phyloP scores from a whole-genome alignment of 2,888 invertebrate species.

The Desoria tigrina region DNA sequence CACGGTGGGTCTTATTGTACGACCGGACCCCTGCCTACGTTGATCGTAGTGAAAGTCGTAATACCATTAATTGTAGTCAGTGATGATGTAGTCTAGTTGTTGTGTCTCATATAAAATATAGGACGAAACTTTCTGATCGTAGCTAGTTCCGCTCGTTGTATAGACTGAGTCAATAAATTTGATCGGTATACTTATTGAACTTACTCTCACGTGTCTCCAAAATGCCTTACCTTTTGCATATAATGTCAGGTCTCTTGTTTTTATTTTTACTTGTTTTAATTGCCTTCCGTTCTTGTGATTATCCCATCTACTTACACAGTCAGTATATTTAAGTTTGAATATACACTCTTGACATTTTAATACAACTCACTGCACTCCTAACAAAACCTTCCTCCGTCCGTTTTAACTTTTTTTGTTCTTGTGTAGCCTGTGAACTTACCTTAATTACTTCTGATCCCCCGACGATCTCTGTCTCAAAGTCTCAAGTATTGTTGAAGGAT shows the following conservation, averaged over 20 bases:
- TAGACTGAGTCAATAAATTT: constrained; percentile 46
- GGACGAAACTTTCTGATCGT: constrained; percentile 35
- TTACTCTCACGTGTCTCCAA: constrained; percentile 31
- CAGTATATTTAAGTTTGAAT: too few species aligned
- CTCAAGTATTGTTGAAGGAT: too few species aligned
- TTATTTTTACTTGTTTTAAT: constrained; percentile 2
- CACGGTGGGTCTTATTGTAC: constrained; percentile 4
- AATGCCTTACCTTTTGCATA: constrained; percentile 28
- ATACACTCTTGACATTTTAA: too few species aligned
- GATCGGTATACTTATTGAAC: constrained; percentile 36
- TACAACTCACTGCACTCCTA: too few species aligned
- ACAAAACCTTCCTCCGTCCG: too few species aligned
- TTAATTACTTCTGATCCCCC: too few species aligned
- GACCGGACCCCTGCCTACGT: constrained; percentile 7
- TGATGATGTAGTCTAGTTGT: constrained; percentile 12
- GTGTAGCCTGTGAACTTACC: too few species aligned
- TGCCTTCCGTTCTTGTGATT: too few species aligned
- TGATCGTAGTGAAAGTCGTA: constrained; percentile 11
- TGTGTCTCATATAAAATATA: constrained; percentile 16
- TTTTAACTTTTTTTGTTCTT: too few species aligned
- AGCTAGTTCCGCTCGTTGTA: constrained; percentile 41
- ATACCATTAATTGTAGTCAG: constrained; percentile 8
- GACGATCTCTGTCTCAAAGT: too few species aligned
- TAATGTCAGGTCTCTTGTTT: constrained; percentile 10
- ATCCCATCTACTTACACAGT: too few species aligned